Evolutionary conservation across 2,888 invertebrate genomes (phyloP), one percentile per base, ranked within the genome.

Genomic region (Salticus scenicus): DNA sequence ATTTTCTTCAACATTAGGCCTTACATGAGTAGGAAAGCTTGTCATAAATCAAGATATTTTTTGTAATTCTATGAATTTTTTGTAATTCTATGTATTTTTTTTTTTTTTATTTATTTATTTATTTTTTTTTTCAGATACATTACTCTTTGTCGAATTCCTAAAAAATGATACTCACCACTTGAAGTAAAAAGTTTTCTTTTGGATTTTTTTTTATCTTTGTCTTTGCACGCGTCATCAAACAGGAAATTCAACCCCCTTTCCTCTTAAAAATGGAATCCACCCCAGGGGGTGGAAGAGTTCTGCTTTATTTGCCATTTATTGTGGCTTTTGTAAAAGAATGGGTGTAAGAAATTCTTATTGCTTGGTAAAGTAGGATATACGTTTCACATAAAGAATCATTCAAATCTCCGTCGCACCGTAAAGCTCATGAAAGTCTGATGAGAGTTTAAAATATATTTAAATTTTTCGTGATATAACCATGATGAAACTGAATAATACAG

Each of bases 231-330:
- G 57, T 57, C 57, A 57, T 57, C 57, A 57, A 57, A 12, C 57
- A 57, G 57, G 57, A 57, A 57, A 57, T 24, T 17, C 42, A 47
- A 14, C 42, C 42, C 42, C 42, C 42, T 17, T 2, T 17, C 8
- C 24, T 5, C 24, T 24, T n/a, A 24, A 57, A 47, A 57, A 2
- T 5, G 57, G 24, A 24, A 24, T 24, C 24, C 7, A 24, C 57
- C 57, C 57, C 57, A 57, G 57, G 57, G 42, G 57, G 57, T 57
- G 57, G 57, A 24, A 24, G 24, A 24, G 57, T 47, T 20, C 57
- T 57, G 57, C 57, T 57, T 57, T 57, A 57, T 57, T 57, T 57
- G 57, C 57, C 57, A 57, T 57, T 57, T 57, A 57, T 57, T 57
- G 57, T 57, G 57, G 57, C 57, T 57, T 57, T 24, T 57, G 57